phyloP scores from a whole-genome alignment of 2,888 invertebrate species.

The Plebejus melissa region DNA sequence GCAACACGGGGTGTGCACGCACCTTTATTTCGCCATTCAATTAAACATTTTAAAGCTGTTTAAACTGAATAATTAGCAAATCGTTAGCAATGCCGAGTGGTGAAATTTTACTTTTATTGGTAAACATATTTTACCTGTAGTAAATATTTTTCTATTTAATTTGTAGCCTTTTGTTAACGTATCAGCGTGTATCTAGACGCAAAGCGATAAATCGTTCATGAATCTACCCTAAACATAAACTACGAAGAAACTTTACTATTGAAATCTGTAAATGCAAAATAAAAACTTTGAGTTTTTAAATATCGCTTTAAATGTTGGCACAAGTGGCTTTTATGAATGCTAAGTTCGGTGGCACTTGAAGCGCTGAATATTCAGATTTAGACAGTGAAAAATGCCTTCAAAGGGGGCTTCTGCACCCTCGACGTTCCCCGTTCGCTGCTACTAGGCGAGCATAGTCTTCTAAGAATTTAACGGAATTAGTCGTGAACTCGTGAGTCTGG shows the following conservation, averaged over 20 bases:
- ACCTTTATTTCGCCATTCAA: conserved; percentile 4
- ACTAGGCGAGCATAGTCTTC: conserved; percentile 69
- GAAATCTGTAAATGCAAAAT: neutral
- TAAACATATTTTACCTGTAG: neutral
- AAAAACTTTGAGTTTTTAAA: conserved; percentile 10
- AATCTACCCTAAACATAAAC: too few relatives aligned
- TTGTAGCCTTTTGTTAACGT: neutral
- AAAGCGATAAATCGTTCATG: too few relatives aligned
- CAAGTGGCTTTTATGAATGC: conserved; percentile 13
- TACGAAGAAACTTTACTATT: too few relatives aligned
- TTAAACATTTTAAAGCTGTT: neutral
- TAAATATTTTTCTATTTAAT: neutral
- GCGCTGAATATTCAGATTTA: conserved; percentile 14
- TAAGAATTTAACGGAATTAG: conserved; percentile 78
- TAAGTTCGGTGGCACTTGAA: conserved; percentile 23
- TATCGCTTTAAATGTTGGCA: neutral
- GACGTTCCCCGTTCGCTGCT: conserved; percentile 66
- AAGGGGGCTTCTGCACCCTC: conserved; percentile 46
- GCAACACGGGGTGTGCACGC: neutral
- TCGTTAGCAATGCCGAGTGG: neutral
- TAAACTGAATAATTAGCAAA: neutral
- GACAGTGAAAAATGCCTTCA: conserved; percentile 31
- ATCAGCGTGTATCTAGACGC: too few relatives aligned
- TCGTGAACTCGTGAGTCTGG: conserved; percentile 61
- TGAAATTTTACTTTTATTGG: neutral